Base-by-base conservation (phyloP, 2,888 invertebrate genomes). In the Barypeithes pellucidus region DNA sequence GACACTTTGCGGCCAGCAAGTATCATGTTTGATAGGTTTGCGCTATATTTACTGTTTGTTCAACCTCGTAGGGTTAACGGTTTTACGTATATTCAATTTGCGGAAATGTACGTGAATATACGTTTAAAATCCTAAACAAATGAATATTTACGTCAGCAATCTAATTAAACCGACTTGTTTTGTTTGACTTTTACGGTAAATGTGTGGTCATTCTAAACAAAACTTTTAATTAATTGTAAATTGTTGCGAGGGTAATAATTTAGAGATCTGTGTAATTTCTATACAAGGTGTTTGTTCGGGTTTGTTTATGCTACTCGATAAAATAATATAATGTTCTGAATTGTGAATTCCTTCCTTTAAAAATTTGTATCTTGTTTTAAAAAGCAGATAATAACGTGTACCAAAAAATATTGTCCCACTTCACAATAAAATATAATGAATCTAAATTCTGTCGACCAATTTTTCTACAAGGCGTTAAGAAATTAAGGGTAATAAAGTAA, bases 111-210 rank as follows among this genome's bases (percentile, higher is more conserved):
- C 33, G 33, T 8, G 16, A 2, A 29, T 8, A 33, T 57, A 18
- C 54, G 16, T 57, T 57, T 57, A 5, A 33, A 33, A 33, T 8
- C 54, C 54, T 54, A 54, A 54, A 54, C 54, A 54, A 54, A 54
- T 54, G 33, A 54, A 54, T 33, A 54, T 54, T 54, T 14, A n/a
- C 0, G 29, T 24, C 18, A 33, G 16, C 16, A 24, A 50, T 24
- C 50, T 24, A 50, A 50, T 50, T 50, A 50, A 50, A 50, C 22
- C n/a, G 24, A 5, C 4, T 50, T 50, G 50, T 50, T 50, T 50
- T 50, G 50, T 50, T 50, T 50, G n/a, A 11, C 24, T 50, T 50
- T 45, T 45, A 18, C 45, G 3, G n/a, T 20, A 47, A 20, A 22
- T 47, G 20, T 20, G 47, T 9, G 5, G 18, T 12, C 11, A 2